Evolutionary conservation across 2,113 vertebrate species (phyloP), one percentile per base, ranked within the genome.

Genomic region (Aldabrachelys gigantea): DNA sequence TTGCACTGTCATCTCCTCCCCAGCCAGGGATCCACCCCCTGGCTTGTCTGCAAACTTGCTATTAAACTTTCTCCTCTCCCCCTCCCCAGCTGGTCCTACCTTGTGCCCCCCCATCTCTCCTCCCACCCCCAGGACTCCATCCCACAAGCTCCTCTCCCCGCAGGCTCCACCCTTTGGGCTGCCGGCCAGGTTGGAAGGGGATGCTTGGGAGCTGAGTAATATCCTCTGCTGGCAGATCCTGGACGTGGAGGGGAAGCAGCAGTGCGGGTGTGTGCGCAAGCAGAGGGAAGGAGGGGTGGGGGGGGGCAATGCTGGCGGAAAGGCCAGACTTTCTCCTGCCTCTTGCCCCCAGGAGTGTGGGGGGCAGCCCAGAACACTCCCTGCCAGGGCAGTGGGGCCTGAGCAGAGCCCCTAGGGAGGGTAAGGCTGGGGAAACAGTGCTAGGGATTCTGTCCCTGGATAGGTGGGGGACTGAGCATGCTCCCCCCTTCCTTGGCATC

Each of bases 191-290:
- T 13, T 44, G 86, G 54, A 93, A 50, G 87, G 59, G 90, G 94
- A 97, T 97, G 94, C 88, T 97, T 97, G 1, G n/a, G 93, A 88
- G 89, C 95, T 98, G 97, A 98, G 96, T 97, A 98, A 98, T 96
- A 97, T 97, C 97, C 97, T 98, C 79, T 94, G 56, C 96, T 96
- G 96, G 96, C 97, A 31, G 85, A 87, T 94, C 81, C 92, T 96
- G 93, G 94, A 93, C 88, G 83, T 49, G 8, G 2, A 92, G 83
- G 80, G 92, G 79, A 92, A 95, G 94, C 93, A 72, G 78, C 1
- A n/a, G 17, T 4, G 16, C 4, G 62, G 1, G 57, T 29, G 57
- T 14, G 24, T 57, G 24, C 1, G 49, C 13, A 50, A 50, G 49
- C 50, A 16, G 13, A 6, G 57, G 49, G 82, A 91, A n/a, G 87